Evolutionary conservation across 2,888 invertebrate genomes (phyloP).

Genomic region (Tenthredo mesomela): DNA sequence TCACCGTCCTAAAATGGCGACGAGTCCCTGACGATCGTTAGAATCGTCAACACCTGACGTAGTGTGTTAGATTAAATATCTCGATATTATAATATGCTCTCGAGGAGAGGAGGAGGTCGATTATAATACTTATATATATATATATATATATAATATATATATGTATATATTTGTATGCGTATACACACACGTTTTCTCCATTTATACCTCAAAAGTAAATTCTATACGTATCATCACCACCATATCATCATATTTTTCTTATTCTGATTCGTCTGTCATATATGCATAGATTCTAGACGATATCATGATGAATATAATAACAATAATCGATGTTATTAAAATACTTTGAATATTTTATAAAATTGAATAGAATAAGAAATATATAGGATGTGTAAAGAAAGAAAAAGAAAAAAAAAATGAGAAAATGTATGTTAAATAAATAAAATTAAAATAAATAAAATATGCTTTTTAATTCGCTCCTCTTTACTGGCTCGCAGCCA

Average conservation of each 20-base stretch:
- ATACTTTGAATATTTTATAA: too few relatives aligned
- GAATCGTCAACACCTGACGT: constrained; percentile 46
- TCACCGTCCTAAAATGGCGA: constrained; percentile 43
- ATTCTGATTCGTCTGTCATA: too few relatives aligned
- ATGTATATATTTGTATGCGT: too few relatives aligned
- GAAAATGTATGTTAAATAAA: background rate
- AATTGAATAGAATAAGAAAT: background rate
- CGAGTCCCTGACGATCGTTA: constrained; percentile 33
- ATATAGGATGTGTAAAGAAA: background rate
- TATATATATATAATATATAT: background rate
- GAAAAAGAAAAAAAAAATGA: background rate
- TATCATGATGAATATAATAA: too few relatives aligned
- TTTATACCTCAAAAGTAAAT: background rate
- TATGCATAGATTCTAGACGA: too few relatives aligned
- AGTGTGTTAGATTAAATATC: constrained; percentile 28
- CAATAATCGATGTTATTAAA: too few relatives aligned
- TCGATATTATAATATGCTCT: constrained; percentile 22
- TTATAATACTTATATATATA: background rate
- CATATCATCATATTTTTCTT: too few relatives aligned
- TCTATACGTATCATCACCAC: background rate
- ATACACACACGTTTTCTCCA: background rate
- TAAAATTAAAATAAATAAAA: constrained; percentile 2
- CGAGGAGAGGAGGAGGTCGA: background rate
- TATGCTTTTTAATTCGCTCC: constrained; percentile 4
- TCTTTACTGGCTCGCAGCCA: constrained; percentile 23